A percentile compares a stretch with the other conserved stretches of the same genome.
These are phyloP conservation scores for Chymomyza fuscimana DNA, from an alignment of 2,888 invertebrate species.

Conservation along the genomic window DNA sequence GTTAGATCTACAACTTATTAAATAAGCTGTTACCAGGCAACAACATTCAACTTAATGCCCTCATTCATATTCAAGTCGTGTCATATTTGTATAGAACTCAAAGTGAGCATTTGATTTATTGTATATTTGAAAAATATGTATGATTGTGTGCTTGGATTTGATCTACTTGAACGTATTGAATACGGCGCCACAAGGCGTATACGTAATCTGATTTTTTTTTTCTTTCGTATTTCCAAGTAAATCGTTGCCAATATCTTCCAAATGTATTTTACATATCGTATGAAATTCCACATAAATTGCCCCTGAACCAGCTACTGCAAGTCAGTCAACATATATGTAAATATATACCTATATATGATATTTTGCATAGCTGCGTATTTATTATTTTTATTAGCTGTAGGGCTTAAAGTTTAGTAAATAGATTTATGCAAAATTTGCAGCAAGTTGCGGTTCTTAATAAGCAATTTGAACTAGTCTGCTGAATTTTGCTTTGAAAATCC, in stretches of 20 bases:
- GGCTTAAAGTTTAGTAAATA: background rate
- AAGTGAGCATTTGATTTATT: background rate
- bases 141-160: background rate
- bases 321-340: too few species aligned
- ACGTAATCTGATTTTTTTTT: background rate
- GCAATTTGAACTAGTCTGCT: background rate
- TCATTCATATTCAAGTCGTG: background rate
- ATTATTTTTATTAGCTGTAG: background rate
- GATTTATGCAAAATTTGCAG: background rate
- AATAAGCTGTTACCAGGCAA: background rate
- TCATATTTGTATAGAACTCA: background rate
- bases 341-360: background rate
- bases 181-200: background rate
- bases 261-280: background rate
- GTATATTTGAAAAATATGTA: background rate
- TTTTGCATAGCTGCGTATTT: background rate
- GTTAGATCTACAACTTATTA: background rate
- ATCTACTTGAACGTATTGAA: background rate
- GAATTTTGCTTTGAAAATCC: too few species aligned
- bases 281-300: background rate
- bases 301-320: background rate
- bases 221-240: background rate
- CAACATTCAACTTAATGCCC: background rate
- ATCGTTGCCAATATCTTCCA: background rate
- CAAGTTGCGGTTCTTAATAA: background rate